Base-by-base conservation (phyloP, 2,888 invertebrate genomes). In the Cremastinae sp. region DNA sequence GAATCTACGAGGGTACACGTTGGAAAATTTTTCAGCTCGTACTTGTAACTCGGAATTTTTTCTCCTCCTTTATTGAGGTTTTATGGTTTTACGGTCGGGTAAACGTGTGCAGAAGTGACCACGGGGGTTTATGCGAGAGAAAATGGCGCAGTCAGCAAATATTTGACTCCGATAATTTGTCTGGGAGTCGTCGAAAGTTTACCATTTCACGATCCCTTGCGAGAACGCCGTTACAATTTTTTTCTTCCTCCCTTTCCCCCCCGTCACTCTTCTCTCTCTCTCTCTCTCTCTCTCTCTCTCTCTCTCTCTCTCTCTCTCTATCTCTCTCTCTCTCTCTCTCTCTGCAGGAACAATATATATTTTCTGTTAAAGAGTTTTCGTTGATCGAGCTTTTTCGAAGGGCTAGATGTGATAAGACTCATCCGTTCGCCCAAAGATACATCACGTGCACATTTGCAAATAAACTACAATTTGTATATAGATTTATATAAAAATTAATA, bases 131-230 rank as follows among this genome's bases (percentile, higher is more conserved):
- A 64, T 28, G 51, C 28, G 22, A 10, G 20, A 10, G 20, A n/a
- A 41, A n/a, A 12, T 41, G 45, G 45, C 10, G 14, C 14, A 45
- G 59, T 9, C 10, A 14, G 71, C 61, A 66, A 75, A 75, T 75
- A 71, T 71, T 75, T 71, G 61, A 71, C 38, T 10, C 12, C 34
- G 65, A 70, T 75, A 54, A 75, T 66, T 54, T 56, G 47, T 34
- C 53, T 14, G 45, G 34, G 28, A 28, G 28, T 28, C 49, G 10
- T 18, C 49, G 1, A 22, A 47, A 14, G 18, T 65, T 54, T 8
- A 36, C 18, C 28, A 12, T 47, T 70, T 62, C 18, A 28, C 71
- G 12, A 54, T 47, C 36, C 20, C 53, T 14, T 20, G 41, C 49
- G 12, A 16, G 36, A n/a, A 12, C n/a, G 28, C 18, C 64, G 34